Conservation (phyloP, 2,113 vertebrate species). For the Clupea harengus region DNA sequence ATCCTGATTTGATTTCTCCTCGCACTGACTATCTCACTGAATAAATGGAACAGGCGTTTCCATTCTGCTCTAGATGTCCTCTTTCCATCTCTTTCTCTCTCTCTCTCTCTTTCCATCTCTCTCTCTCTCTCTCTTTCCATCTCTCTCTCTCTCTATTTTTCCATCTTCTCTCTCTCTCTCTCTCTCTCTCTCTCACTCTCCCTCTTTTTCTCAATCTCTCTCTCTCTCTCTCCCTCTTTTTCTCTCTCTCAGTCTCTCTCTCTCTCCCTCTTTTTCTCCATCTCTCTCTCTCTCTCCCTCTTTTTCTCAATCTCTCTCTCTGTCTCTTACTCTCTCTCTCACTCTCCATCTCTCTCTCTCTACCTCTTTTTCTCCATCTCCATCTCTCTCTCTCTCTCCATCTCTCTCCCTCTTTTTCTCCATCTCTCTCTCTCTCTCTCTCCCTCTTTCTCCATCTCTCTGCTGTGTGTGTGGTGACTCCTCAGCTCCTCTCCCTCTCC, state of each 20-base stretch:
- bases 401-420: too few species aligned
- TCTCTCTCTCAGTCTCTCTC: background rate
- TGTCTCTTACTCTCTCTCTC: background rate
- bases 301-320: background rate
- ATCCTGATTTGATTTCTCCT: background rate
- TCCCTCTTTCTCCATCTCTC: background rate
- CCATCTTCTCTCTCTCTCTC: background rate
- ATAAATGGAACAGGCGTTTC: background rate
- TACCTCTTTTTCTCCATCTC: background rate
- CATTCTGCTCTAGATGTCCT: background rate
- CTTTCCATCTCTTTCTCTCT: background rate
- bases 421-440: background rate
- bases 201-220: too few species aligned
- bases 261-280: background rate
- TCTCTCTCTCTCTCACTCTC: too few species aligned
- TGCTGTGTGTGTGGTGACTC: too few species aligned
- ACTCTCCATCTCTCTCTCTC: background rate
- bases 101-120: background rate
- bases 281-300: too few species aligned
- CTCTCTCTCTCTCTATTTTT: too few species aligned
- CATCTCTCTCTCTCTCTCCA: background rate
- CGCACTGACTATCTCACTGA: background rate
- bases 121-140: too few species aligned
- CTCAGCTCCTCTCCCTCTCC: constrained; percentile 13
- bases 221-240: background rate